Conservation (phyloP, 2,797 vertebrate genomes). For the Gallinago solitaria region DNA sequence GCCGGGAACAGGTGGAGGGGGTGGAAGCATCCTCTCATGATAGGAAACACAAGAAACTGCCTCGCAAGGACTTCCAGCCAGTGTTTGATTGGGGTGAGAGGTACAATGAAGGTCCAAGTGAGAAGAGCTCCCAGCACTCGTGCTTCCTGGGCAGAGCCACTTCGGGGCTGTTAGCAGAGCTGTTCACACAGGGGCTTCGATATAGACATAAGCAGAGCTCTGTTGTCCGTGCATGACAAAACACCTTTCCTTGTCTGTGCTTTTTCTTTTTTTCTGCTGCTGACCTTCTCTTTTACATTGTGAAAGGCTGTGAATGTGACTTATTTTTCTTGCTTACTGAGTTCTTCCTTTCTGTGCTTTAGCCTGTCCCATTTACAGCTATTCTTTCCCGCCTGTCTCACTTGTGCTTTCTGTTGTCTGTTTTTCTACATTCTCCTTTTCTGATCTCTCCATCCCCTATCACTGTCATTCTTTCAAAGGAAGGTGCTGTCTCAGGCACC, state of each 20-base stretch:
- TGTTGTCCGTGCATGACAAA: not conserved
- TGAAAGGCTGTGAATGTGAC: not conserved
- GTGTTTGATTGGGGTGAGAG: not conserved
- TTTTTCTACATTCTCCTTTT: not conserved
- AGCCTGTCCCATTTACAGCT: not conserved
- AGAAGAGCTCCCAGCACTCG: not conserved
- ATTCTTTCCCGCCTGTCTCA: not conserved
- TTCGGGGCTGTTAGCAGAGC: not conserved
- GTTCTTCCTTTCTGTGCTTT: not conserved
- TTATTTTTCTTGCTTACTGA: not conserved
- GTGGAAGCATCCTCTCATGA: not conserved
- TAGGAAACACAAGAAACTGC: not conserved
- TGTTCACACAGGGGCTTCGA: fast-evolving
- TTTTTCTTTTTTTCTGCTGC: not conserved
- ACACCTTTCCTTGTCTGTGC: not conserved
- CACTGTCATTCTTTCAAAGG: not conserved
- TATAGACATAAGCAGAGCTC: not conserved
- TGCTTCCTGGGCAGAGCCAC: not conserved
- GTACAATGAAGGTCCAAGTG: not conserved
- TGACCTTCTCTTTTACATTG: not conserved
- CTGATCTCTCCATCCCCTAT: not conserved
- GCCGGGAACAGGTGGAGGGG: not conserved
- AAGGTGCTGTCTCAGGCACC: not conserved
- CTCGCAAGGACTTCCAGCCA: not conserved
- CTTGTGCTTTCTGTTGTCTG: not conserved